phyloP scores from a whole-genome alignment of 2,888 invertebrate genomes.

The Congeria kusceri region DNA sequence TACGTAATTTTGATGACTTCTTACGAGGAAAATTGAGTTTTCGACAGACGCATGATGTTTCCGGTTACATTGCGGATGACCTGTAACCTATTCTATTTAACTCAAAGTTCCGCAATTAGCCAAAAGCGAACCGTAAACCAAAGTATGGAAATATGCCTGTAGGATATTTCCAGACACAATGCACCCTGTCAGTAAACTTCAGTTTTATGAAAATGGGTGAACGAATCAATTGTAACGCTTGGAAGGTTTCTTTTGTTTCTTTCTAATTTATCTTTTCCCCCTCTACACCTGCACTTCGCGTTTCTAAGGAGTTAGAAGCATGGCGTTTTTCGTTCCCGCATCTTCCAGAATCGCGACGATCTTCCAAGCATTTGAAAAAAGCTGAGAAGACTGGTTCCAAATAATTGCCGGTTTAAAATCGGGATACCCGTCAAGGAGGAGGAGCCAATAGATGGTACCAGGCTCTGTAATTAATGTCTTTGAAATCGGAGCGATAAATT shows the following conservation, averaged over 20 bases:
- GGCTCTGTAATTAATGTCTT: slow-evolving; percentile 54
- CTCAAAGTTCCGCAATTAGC: slow-evolving; percentile 47
- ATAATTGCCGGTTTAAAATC: slow-evolving; percentile 53
- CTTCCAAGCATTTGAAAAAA: slow-evolving; percentile 7
- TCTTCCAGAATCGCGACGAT: slow-evolving; percentile 21
- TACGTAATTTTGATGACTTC: neutral
- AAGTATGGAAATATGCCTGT: slow-evolving; percentile 21
- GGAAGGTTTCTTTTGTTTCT: slow-evolving; percentile 49
- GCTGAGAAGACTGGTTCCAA: slow-evolving; percentile 18
- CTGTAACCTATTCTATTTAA: slow-evolving; percentile 33
- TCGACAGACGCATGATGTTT: slow-evolving; percentile 3
- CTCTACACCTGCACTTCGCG: slow-evolving; percentile 52
- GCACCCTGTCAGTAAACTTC: slow-evolving; percentile 31
- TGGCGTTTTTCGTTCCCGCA: slow-evolving; percentile 11
- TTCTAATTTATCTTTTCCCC: slow-evolving; percentile 42
- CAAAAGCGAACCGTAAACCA: slow-evolving; percentile 21
- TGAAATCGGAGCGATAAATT: slow-evolving; percentile 46
- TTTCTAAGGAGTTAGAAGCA: slow-evolving; percentile 10
- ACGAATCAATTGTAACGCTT: slow-evolving; percentile 43
- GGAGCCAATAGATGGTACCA: slow-evolving; percentile 43
- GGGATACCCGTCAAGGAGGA: slow-evolving; percentile 55
- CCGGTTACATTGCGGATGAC: slow-evolving; percentile 18
- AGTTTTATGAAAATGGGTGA: slow-evolving; percentile 31
- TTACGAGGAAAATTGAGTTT: neutral
- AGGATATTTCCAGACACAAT: slow-evolving; percentile 35